Conservation (phyloP, 2,113 vertebrate genomes). For the Haplochromis burtoni region DNA sequence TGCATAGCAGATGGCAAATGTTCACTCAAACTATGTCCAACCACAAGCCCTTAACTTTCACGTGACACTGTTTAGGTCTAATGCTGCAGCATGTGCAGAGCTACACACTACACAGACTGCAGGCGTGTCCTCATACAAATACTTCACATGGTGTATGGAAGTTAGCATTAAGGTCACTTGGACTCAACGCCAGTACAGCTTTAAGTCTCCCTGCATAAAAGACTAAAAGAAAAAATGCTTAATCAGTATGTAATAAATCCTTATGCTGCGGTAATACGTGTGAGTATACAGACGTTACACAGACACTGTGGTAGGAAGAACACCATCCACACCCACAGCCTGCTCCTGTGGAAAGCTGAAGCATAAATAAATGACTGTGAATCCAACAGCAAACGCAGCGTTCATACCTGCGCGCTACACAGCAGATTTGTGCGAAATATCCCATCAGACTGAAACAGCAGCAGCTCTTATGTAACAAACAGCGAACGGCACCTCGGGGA, state of each 20-base stretch:
- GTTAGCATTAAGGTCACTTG: neutral
- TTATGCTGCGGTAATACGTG: neutral
- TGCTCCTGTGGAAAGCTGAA: neutral
- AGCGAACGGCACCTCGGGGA: slow-evolving; percentile 19
- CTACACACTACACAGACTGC: neutral
- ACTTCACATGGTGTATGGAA: rapidly evolving
- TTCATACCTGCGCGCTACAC: neutral
- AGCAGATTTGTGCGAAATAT: neutral
- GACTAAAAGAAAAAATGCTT: neutral
- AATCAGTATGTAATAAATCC: neutral
- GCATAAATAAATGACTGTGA: neutral
- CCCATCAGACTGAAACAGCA: neutral
- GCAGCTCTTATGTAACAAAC: slow-evolving; percentile 43
- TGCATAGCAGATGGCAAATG: slow-evolving; percentile 31
- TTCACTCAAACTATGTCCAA: slow-evolving; percentile 31
- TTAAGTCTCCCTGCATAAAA: neutral
- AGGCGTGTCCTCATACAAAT: neutral
- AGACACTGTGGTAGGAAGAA: neutral
- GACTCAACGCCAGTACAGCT: rapidly evolving
- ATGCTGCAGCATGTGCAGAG: neutral
- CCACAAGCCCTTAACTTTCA: slow-evolving; percentile 31
- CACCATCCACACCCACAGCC: neutral
- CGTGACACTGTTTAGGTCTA: neutral
- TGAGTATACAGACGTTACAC: neutral
- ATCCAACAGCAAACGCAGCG: neutral